Evolutionary conservation across 2,888 invertebrate genomes (phyloP).

Genomic region (Brenthis daphne): DNA sequence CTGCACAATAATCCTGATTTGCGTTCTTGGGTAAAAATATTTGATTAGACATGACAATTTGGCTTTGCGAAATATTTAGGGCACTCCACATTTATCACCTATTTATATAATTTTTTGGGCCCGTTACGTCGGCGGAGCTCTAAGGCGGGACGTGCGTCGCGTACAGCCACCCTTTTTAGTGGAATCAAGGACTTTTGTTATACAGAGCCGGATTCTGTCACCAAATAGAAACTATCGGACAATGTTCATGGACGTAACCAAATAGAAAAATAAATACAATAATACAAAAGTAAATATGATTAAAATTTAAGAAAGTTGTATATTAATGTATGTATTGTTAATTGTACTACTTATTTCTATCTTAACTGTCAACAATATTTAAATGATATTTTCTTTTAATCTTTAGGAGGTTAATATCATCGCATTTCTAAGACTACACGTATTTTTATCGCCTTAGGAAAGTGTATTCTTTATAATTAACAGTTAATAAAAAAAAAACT

Average conservation of each 20-base stretch:
- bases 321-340: too few species aligned
- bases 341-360: too few species aligned
- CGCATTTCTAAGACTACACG: neutral
- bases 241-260: neutral
- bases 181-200: constrained; percentile 43
- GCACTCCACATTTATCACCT: constrained; percentile 47
- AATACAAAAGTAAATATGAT: too few species aligned
- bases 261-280: too few species aligned
- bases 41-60: constrained; percentile 45
- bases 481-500: neutral
- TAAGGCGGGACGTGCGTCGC: constrained; percentile 50
- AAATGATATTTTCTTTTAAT: too few species aligned
- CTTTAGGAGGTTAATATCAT: too few species aligned
- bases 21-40: constrained; percentile 42
- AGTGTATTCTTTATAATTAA: neutral
- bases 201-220: constrained; percentile 36
- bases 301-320: too few species aligned
- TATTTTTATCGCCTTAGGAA: neutral
- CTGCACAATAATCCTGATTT: constrained; percentile 38
- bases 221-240: neutral
- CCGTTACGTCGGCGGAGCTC: constrained; percentile 43
- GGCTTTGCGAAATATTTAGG: constrained; percentile 45
- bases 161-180: constrained; percentile 50
- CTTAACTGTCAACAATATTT: too few species aligned
- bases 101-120: constrained; percentile 46